Evolutionary conservation across 2,113 vertebrate species (phyloP).

Genomic region (Chiloscyllium plagiosum): DNA sequence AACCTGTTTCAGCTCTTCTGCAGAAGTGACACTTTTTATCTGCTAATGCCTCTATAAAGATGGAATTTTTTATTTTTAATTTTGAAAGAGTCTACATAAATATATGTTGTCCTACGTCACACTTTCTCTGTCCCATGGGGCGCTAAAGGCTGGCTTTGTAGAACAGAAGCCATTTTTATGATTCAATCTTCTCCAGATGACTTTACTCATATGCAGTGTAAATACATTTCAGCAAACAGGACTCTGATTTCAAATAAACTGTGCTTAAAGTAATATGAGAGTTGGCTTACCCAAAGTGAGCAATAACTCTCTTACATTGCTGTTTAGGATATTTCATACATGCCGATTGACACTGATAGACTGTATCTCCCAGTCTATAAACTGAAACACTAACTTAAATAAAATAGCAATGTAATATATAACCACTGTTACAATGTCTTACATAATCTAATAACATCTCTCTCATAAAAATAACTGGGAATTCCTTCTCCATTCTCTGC

Average conservation of each 20-base stretch:
- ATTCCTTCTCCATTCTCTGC: not conserved
- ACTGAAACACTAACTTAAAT: not conserved
- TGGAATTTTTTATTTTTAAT: not conserved
- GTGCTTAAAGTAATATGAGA: not conserved
- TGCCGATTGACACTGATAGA: not conserved
- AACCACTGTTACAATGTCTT: not conserved
- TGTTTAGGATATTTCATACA: not conserved
- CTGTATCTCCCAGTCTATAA: not conserved
- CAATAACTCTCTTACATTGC: not conserved
- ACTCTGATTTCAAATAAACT: slow-evolving; percentile 1
- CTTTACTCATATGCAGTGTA: not conserved
- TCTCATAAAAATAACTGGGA: not conserved
- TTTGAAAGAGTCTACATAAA: not conserved
- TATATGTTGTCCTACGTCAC: not conserved
- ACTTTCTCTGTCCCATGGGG: not conserved
- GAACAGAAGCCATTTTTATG: not conserved
- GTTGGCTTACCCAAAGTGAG: not conserved
- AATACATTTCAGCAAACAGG: not conserved
- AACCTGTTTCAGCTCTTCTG: not conserved
- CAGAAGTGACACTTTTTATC: not conserved
- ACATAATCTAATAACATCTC: not conserved
- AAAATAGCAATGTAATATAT: not conserved
- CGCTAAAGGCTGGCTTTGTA: not conserved
- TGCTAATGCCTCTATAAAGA: not conserved
- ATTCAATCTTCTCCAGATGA: not conserved